Base-by-base conservation (phyloP, 1,140 invertebrate genomes). In the Maconellicoccus hirsutus region DNA sequence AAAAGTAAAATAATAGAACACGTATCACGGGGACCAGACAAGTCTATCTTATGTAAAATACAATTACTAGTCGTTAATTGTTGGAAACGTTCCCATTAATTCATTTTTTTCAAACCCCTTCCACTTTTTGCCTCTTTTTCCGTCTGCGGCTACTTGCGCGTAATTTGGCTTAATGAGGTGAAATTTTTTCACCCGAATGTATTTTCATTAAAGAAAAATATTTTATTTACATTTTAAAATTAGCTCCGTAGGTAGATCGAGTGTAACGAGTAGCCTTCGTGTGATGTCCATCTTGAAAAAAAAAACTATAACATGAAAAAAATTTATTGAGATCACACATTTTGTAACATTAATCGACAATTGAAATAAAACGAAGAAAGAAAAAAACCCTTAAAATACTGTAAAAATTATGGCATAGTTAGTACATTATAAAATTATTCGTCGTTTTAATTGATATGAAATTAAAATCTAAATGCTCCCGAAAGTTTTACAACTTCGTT, bases 81-180 rank as follows among this genome's bases (percentile, higher is more conserved):
- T 66, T 66, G 61, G 61, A 66, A 66, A 6, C 16, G 19, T 66
- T 66, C 61, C 61, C 61, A 66, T 66, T 66, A 25, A 16, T 66
- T 26, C n/a, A 19, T 16, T 26, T 26, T 26, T 25, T 26, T 66
- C 25, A 12, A 8, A 2, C 10, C 12, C 8, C 22, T 66, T 66
- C 25, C 4, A 2, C 25, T 66, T 66, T 12, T 25, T 23, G 4
- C 4, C 29, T 33, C 29, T 12, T 33, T 12, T 33, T 33, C 29
- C 4, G 29, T 33, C 29, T 33, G 29, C 4, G 29, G 12, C 12
- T 33, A 33, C 29, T 33, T 66, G 14, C 3, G 8, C 2, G 22
- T 10, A 66, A 66, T 66, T 66, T 66, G 21, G 7, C 10, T 66
- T 25, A 25, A 66, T 23, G 3, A 8, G 29, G 12, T 12, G 29